A percentile compares a stretch with the other conserved stretches of the same genome.
phyloP scores from a whole-genome alignment of 2,113 vertebrate genomes.

The Corynorhinus townsendii region DNA sequence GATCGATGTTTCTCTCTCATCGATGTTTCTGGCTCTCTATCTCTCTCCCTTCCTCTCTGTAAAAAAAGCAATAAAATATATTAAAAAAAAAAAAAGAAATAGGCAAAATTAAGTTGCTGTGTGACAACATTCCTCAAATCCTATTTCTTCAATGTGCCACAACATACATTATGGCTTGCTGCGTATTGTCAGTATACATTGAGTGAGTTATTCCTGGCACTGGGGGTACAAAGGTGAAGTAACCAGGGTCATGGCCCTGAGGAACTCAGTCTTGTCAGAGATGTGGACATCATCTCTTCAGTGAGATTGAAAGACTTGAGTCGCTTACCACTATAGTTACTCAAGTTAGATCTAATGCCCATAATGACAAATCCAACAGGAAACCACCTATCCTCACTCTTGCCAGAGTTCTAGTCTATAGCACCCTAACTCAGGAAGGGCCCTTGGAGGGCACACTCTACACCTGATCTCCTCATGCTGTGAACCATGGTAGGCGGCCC shows the following conservation, averaged over 20 bases:
- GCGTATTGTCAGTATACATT: background rate
- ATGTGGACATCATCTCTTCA: background rate
- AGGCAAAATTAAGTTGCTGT: background rate
- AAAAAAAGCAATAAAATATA: no score
- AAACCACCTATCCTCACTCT: background rate
- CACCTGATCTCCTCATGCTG: background rate
- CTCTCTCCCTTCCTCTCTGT: no score
- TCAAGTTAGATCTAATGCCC: background rate
- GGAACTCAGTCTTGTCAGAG: background rate
- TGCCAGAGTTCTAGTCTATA: background rate
- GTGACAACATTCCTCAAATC: background rate
- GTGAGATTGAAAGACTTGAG: background rate
- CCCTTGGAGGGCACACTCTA: accelerated
- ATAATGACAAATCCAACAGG: background rate
- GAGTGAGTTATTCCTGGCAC: background rate
- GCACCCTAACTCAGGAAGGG: background rate
- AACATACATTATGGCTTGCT: background rate
- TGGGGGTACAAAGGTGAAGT: background rate
- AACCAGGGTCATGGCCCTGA: background rate
- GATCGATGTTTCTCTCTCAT: no score
- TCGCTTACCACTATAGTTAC: background rate
- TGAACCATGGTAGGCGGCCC: accelerated
- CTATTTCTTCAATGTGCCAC: background rate
- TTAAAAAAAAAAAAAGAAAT: no score
- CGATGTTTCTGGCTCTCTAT: no score